These are phyloP conservation scores for Heterotis niloticus DNA, from an alignment of 2,113 vertebrate genomes.

Conservation along the genomic window DNA sequence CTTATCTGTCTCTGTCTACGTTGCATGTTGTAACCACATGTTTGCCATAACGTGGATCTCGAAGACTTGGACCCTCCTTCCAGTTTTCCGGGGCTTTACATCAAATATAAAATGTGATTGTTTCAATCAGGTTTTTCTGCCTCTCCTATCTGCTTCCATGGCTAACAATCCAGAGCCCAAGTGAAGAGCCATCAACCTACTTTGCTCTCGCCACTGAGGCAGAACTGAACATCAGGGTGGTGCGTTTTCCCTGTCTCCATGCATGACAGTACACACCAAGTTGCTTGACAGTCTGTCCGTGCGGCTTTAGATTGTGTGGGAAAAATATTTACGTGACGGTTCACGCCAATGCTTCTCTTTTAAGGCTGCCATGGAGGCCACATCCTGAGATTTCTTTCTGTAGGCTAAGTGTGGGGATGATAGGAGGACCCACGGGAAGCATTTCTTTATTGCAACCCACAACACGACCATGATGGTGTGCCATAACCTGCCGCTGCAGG, in stretches of 20 bases:
- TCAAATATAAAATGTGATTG: conserved; percentile 35
- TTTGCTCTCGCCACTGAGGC: not conserved
- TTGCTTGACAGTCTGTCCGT: not conserved
- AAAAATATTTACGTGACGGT: too few species aligned
- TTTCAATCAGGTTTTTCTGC: not conserved
- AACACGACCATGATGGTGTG: not conserved
- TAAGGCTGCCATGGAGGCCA: not conserved
- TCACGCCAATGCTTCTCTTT: too few species aligned
- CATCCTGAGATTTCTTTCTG: not conserved
- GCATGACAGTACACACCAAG: not conserved
- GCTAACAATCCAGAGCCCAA: not conserved
- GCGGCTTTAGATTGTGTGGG: too few species aligned
- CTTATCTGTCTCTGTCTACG: not conserved
- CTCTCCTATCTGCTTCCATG: not conserved
- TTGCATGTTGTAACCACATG: not conserved
- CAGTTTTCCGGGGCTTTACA: conserved; percentile 7
- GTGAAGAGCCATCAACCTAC: not conserved
- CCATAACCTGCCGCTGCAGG: not conserved
- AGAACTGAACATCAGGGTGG: not conserved
- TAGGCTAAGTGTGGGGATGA: too few species aligned
- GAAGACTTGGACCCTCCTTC: not conserved
- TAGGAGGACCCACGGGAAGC: not conserved
- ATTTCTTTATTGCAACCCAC: not conserved
- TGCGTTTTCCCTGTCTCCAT: not conserved
- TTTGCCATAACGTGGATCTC: not conserved